Conservation (phyloP, 2,888 invertebrate genomes). For the Tridacna gigas region DNA sequence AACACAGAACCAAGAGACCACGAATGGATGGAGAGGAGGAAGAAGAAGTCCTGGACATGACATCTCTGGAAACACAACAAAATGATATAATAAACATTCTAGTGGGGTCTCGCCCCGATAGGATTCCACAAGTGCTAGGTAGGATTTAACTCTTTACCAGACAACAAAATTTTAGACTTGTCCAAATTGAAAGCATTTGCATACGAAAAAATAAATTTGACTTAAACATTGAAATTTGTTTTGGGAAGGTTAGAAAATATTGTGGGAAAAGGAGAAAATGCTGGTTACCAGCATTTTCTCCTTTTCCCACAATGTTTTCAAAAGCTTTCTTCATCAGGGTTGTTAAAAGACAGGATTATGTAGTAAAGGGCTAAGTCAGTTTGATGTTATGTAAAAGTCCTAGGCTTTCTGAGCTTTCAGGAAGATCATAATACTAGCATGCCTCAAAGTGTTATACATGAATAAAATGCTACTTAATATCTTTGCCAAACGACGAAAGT, state of each 20-base stretch:
- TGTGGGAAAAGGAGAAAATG: not conserved
- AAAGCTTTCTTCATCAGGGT: no score
- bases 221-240: no score
- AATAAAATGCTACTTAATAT: no score
- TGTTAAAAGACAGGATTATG: no score
- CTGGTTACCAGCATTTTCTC: not conserved
- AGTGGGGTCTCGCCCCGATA: conserved; percentile 75
- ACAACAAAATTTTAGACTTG: not conserved
- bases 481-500: no score
- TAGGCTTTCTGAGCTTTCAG: no score
- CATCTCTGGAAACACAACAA: conserved; percentile 43
- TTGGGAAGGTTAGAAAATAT: not conserved
- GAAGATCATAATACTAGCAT: no score
- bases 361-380: no score
- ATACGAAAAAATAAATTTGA: no score
- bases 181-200: no score
- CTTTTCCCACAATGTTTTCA: not conserved
- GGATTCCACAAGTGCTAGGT: conserved; percentile 67
- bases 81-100: conserved; percentile 67
- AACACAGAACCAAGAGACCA: conserved; percentile 81
- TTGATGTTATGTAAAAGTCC: no score
- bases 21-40: conserved; percentile 63
- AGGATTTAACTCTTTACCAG: not conserved
- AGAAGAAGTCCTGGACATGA: conserved; percentile 24
- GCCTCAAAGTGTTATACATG: no score